Conservation (phyloP, 2,797 vertebrate genomes). For the Pipistrellus kuhlii region DNA sequence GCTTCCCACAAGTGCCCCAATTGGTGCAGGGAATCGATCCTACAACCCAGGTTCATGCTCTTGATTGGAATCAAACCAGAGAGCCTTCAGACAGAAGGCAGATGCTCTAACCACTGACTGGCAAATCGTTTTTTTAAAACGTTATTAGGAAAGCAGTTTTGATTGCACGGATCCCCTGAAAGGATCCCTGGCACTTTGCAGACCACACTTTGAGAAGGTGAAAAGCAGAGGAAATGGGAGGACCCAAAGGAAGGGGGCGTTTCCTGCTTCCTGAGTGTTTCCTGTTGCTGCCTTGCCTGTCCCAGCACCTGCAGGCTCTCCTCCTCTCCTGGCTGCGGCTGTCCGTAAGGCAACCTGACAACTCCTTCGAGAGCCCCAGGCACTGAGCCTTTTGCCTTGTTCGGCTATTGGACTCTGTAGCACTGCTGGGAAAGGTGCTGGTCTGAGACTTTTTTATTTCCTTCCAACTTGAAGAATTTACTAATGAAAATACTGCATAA, state of each 20-base stretch:
- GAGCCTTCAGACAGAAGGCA: no score
- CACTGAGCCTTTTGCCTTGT: neutral
- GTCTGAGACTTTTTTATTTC: neutral
- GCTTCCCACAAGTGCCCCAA: no score
- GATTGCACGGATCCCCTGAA: neutral
- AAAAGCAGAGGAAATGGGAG: neutral
- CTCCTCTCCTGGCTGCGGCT: neutral
- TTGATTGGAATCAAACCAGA: no score
- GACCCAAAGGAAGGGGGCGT: no score
- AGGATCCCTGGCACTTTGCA: neutral
- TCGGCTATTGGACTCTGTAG: neutral
- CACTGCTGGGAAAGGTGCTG: neutral
- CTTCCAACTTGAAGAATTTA: conserved; percentile 12
- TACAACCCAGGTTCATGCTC: no score
- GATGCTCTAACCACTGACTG: no score
- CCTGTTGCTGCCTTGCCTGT: neutral
- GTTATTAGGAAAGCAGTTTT: conserved; percentile 10
- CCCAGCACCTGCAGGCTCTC: accelerated
- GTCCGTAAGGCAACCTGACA: accelerated
- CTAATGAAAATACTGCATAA: neutral
- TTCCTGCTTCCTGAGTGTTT: neutral
- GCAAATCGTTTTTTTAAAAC: neutral
- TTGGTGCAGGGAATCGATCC: no score
- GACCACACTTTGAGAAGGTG: neutral
- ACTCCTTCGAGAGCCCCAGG: neutral